Base-by-base conservation (phyloP, 2,797 vertebrate genomes). In the Gastrophryne carolinensis region DNA sequence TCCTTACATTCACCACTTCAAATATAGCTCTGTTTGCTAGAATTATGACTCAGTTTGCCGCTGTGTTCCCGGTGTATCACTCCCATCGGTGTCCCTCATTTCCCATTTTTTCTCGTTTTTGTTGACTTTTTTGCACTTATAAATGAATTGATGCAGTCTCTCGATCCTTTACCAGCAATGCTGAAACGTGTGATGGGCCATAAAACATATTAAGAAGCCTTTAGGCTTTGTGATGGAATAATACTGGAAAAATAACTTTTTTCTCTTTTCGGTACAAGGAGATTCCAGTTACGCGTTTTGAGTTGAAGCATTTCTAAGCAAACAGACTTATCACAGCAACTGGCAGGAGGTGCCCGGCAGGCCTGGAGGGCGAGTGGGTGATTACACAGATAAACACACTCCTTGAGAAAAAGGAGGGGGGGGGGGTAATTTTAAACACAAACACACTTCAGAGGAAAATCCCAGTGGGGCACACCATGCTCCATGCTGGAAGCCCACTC, bases 231-330 rank as follows among this genome's bases (percentile, higher is more conserved):
- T 17, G 21, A 8, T 27, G 26, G 66, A 37, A 53, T 0, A 2
- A 19, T 75, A 19, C 4, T 49, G 52, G 53, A 24, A 47, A 1
- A 12, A 64, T 30, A 34, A 49, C n/a, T n/a, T n/a, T n/a, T n/a
- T n/a, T n/a, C n/a, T n/a, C n/a, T n/a, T n/a, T 50, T 21, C 77
- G 80, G 80, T 83, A 80, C 23, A 23, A 52, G 39, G 9, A 58
- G 60, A 73, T 24, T 56, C 47, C 0, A 0, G 3, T 73, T 63
- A 58, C 34, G 58, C 44, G 17, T 15, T n/a, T 5, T 39, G 26
- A 74, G 65, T 39, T 41, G 35, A 34, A 21, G 2, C 50, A 17
- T n/a, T 49, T 52, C 69, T 53, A 3, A 2, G 3, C 9, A 37
- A 64, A 73, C 37, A 77, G 50, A 60, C 74, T 65, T 2, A 79